A percentile compares a stretch with the other conserved stretches of the same genome.
Conservation (phyloP, 2,888 invertebrate species). For the Caenorhabditis imperialis region DNA sequence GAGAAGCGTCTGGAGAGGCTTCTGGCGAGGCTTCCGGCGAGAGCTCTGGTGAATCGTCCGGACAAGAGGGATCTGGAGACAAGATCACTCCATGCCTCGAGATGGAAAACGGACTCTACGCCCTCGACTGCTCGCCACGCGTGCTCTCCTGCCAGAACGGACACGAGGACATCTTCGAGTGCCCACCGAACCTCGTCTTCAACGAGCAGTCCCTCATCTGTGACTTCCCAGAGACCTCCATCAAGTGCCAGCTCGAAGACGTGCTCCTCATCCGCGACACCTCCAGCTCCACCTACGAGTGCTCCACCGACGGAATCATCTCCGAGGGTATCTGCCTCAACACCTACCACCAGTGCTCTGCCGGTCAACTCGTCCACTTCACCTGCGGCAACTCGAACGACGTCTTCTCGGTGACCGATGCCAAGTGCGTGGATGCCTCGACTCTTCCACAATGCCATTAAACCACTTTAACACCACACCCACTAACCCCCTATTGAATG, state of each 20-base stretch:
- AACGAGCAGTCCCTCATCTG: slow-evolving; percentile 34
- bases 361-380: slow-evolving; percentile 12
- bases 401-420: slow-evolving; percentile 36
- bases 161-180: slow-evolving; percentile 21
- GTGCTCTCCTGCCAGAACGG: slow-evolving; percentile 42
- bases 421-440: slow-evolving; percentile 31
- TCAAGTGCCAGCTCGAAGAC: slow-evolving; percentile 30
- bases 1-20: slow-evolving; percentile 22
- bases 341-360: slow-evolving; percentile 26
- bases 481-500: no score
- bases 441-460: slow-evolving; percentile 26
- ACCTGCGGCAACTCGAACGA: slow-evolving; percentile 22
- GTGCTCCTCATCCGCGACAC: slow-evolving; percentile 12
- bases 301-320: slow-evolving; percentile 26
- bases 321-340: slow-evolving; percentile 19
- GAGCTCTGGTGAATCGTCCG: slow-evolving; percentile 4
- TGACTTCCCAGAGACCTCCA: slow-evolving; percentile 39
- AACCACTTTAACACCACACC: background rate
- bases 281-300: slow-evolving; percentile 10
- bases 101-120: slow-evolving; percentile 28
- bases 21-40: slow-evolving; percentile 23
- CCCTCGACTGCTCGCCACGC: slow-evolving; percentile 33
- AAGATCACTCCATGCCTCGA: background rate
- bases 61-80: background rate
- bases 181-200: slow-evolving; percentile 40